Percentiles rank a stretch among this genome's conserved stretches.
Conservation (phyloP, 1,140 invertebrate genomes). For the Pomacea maculata region DNA sequence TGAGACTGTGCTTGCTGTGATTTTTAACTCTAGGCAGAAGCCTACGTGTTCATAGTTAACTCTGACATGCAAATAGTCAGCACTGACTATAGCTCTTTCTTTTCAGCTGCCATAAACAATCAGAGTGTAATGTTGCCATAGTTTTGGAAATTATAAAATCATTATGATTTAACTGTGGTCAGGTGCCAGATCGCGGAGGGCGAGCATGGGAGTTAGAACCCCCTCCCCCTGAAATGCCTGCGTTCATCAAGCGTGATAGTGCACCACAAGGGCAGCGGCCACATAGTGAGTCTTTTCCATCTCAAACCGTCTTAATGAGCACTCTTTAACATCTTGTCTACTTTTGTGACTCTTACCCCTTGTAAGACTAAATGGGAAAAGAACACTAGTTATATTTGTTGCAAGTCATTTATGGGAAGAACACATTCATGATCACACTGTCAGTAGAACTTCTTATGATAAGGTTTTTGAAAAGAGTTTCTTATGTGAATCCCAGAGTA, state of each 20-base stretch:
- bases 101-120: too few species aligned
- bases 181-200: slow-evolving; percentile 82
- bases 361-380: too few species aligned
- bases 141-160: neutral
- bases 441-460: too few species aligned
- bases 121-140: neutral
- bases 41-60: too few species aligned
- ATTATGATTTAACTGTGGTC: neutral
- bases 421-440: too few species aligned
- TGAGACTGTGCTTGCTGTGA: too few species aligned
- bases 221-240: slow-evolving; percentile 95
- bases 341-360: neutral
- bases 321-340: neutral
- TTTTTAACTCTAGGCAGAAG: too few species aligned
- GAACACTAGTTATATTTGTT: too few species aligned
- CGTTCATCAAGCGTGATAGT: slow-evolving; percentile 78
- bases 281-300: slow-evolving; percentile 29
- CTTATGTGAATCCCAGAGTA: neutral
- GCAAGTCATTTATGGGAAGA: too few species aligned
- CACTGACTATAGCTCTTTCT: too few species aligned
- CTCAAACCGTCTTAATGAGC: neutral
- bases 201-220: slow-evolving; percentile 86
- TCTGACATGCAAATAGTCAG: too few species aligned
- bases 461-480: neutral
- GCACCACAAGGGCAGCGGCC: slow-evolving; percentile 37